Percentiles rank a stretch among this genome's conserved stretches.
Conservation (phyloP, 2,113 vertebrate species). For the Paraplagusia blochii region DNA sequence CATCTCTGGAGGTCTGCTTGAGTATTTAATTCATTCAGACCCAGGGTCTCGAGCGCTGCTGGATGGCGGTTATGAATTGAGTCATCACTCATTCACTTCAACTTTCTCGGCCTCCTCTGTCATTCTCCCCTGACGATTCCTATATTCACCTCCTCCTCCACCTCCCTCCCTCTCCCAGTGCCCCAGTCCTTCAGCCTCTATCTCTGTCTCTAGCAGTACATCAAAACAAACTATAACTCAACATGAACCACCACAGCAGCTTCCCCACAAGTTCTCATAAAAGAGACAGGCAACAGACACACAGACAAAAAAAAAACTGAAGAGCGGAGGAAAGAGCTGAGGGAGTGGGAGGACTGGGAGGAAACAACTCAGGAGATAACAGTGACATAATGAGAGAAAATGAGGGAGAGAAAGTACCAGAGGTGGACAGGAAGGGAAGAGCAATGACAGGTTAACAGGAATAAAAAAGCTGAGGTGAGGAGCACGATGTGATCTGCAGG, state of each 20-base stretch:
- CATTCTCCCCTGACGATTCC: constrained; percentile 5
- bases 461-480: constrained; percentile 17
- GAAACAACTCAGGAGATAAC: constrained; percentile 52
- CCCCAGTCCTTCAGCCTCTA: constrained; percentile 27
- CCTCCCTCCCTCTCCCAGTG: constrained; percentile 13
- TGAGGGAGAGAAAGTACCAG: constrained; percentile 25
- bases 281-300: constrained; percentile 27
- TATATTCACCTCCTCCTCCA: constrained; percentile 16
- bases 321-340: constrained; percentile 22
- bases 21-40: constrained; percentile 26
- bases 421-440: constrained; percentile 13
- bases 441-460: not conserved
- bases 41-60: constrained; percentile 8
- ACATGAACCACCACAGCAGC: constrained; percentile 43
- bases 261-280: constrained; percentile 58
- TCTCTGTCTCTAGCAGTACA: constrained; percentile 55
- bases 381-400: constrained; percentile 56
- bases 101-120: constrained; percentile 10
- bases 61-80: constrained; percentile 11
- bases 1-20: constrained; percentile 14
- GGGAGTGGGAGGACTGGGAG: constrained; percentile 33
- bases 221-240: constrained; percentile 69
- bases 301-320: not conserved
- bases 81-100: constrained; percentile 20
- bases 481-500: not conserved